Conservation (phyloP, 1,140 invertebrate species). For the Leptoteleia sp. region DNA sequence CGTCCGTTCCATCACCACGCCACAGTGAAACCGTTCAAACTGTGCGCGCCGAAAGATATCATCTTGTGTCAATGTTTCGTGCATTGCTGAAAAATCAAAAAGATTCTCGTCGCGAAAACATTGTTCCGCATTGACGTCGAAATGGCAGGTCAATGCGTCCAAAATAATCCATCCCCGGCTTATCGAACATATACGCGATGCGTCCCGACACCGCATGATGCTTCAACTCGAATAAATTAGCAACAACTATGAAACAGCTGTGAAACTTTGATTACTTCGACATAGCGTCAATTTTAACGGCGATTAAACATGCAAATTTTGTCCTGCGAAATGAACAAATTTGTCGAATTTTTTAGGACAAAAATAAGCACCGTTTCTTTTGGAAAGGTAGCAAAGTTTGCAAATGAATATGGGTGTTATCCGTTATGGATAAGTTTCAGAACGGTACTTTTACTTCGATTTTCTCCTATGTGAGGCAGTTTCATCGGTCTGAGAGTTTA, state of each 20-base stretch:
- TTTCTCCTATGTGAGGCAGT: too few relatives aligned
- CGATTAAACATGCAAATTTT: too few relatives aligned
- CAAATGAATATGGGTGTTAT: too few relatives aligned
- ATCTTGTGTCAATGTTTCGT: slow-evolving; percentile 50
- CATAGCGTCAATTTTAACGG: too few relatives aligned
- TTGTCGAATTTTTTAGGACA: too few relatives aligned
- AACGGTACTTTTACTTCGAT: too few relatives aligned
- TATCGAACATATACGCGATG: slow-evolving; percentile 28
- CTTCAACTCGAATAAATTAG: slow-evolving; percentile 16
- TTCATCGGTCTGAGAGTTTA: too few relatives aligned
- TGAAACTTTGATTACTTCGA: too few relatives aligned
- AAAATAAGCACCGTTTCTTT: too few relatives aligned
- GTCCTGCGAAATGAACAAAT: too few relatives aligned
- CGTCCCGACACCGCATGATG: slow-evolving; percentile 13
- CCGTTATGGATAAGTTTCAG: too few relatives aligned
- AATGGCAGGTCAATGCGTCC: slow-evolving; percentile 26
- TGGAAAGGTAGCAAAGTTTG: too few relatives aligned
- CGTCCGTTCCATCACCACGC: slow-evolving; percentile 29
- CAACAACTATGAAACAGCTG: neutral
- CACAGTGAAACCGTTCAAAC: slow-evolving; percentile 22
- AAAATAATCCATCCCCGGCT: slow-evolving; percentile 22
- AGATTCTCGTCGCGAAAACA: slow-evolving; percentile 17
- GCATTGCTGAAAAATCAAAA: slow-evolving; percentile 14
- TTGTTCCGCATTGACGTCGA: slow-evolving; percentile 39
- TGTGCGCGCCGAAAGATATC: slow-evolving; percentile 23